Evolutionary conservation across 2,797 vertebrate genomes (phyloP), one percentile per base, ranked within the genome.

Genomic region (Acanthis flammea): DNA sequence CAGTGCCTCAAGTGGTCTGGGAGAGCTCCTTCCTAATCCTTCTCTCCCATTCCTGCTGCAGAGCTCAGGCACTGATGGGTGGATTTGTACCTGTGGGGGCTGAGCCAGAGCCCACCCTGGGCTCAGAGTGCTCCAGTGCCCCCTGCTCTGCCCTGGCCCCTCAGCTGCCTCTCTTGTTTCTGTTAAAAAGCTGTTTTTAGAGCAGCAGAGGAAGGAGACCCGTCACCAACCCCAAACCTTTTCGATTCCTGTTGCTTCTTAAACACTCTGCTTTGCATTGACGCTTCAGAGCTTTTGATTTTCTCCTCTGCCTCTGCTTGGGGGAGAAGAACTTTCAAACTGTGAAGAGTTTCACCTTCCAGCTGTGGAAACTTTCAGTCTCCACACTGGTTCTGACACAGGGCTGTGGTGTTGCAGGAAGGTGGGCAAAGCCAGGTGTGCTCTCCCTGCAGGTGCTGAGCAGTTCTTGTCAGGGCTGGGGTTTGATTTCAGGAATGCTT

Each of bases 321-420:
- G 77, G 67, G 58, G 13, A 60, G 47, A 30, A 63, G 15, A 41
- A 57, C 39, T 8, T 54, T 79, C 23, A 19, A 31, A 72, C 24
- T 7, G 30, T 3, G 24, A 31, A 7, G 17, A 47, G 35, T 19
- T 22, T 21, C 19, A 19, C 22, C 11, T 68, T 31, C 50, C 51
- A 72, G 50, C 31, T 5, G 5, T 14, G 28, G 54, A 47, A 35
- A 3, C 15, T 31, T 48, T 30, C 24, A 28, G 14, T 16, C 11
- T 75, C 47, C 11, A 10, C 68, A 16, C 0, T 35, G 71, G 6
- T 60, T 73, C 23, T 2, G 4, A 0, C 19, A 1, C 1, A 4
- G 8, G 67, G 66, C 66, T 70, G n/a, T 50, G 45, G 13, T 27
- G 15, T 2, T 65, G 42, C 5, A 67, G 75, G 61, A 71, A 67